These are phyloP conservation scores for Lepidurus apus DNA, from an alignment of 1,140 invertebrate species.

Conservation along the genomic window DNA sequence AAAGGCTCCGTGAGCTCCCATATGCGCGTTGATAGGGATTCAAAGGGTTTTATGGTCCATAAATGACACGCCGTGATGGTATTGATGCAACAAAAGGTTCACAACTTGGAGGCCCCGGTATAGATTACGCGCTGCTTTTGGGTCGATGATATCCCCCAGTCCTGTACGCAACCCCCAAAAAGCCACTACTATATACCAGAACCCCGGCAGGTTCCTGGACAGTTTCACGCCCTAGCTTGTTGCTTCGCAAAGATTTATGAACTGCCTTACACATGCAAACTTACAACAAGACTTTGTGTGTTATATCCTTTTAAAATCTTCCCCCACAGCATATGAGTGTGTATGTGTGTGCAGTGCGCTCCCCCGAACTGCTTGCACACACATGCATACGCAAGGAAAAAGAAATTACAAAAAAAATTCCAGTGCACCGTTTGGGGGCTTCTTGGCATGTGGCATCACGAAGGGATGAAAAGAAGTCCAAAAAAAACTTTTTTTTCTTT, in stretches of 20 bases:
- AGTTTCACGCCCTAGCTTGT: slow-evolving; percentile 17
- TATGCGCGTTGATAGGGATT: slow-evolving; percentile 5
- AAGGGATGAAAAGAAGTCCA: neutral
- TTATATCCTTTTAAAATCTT: too few relatives aligned
- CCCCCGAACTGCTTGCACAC: too few relatives aligned
- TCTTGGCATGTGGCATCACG: slow-evolving; percentile 5
- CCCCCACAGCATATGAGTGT: too few relatives aligned
- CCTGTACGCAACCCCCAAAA: neutral
- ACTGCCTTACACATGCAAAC: slow-evolving; percentile 2
- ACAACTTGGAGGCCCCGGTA: neutral
- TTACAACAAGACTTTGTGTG: neutral
- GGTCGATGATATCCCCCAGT: neutral
- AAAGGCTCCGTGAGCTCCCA: slow-evolving; percentile 13
- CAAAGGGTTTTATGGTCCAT: slow-evolving; percentile 19
- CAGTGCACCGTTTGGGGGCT: neutral
- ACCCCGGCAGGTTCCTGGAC: slow-evolving; percentile 11
- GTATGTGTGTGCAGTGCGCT: neutral
- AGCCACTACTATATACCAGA: neutral
- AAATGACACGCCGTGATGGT: slow-evolving; percentile 17
- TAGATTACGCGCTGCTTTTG: slow-evolving; percentile 5
- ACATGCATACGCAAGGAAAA: too few relatives aligned
- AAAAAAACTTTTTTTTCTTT: neutral
- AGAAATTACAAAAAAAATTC: too few relatives aligned
- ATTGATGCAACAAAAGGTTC: slow-evolving; percentile 12
- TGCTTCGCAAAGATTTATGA: neutral